phyloP scores from a whole-genome alignment of 2,797 vertebrate genomes.

The Enteromius afrohamiltoni region DNA sequence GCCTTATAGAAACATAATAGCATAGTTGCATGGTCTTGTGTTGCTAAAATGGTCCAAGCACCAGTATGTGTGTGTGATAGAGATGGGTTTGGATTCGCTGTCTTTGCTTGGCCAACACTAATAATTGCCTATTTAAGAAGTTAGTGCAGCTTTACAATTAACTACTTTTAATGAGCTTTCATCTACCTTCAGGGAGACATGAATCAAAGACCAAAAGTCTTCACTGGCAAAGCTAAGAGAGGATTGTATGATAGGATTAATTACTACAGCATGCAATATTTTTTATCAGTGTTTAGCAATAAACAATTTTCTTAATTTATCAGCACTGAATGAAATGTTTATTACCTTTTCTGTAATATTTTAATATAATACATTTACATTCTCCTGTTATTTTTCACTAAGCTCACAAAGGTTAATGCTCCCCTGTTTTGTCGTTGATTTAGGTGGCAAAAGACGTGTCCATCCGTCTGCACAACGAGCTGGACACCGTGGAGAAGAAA shows the following conservation, averaged over 20 bases:
- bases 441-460: constrained; percentile 98
- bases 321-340: not conserved
- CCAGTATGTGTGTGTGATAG: not conserved
- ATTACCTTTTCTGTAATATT: not conserved
- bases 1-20: not conserved
- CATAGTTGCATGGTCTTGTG: not conserved
- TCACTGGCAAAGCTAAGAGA: not conserved
- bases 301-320: not conserved
- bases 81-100: not conserved
- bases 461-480: constrained; percentile 92
- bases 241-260: not conserved
- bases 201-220: constrained; percentile 5
- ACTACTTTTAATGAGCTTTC: constrained; percentile 63
- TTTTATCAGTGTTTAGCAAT: not conserved
- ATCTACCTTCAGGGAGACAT: not conserved
- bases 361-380: not conserved
- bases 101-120: constrained; percentile 5
- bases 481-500: constrained; percentile 93
- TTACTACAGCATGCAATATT: not conserved
- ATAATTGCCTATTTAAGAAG: constrained; percentile 33
- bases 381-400: not conserved
- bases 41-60: constrained; percentile 6
- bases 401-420: not conserved
- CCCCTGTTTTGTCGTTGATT: constrained; percentile 5
- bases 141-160: constrained; percentile 52